Percentiles rank a stretch among this genome's conserved stretches.
Conservation (phyloP, 2,113 vertebrate species). For the Pantherophis guttatus region DNA sequence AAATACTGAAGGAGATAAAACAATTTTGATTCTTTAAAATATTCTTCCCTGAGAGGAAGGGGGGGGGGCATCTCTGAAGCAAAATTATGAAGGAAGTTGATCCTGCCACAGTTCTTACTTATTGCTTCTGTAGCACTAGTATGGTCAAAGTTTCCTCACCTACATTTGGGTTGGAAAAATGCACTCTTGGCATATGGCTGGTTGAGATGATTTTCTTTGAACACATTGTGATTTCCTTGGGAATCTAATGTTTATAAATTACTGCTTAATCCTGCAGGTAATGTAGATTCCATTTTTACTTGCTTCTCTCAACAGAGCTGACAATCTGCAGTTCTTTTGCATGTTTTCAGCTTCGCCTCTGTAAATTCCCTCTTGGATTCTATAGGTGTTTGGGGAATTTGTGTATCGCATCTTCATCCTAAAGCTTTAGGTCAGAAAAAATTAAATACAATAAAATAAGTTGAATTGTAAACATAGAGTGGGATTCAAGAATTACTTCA, state of each 20-base stretch:
- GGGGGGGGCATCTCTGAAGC: not conserved
- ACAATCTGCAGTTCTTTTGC: not conserved
- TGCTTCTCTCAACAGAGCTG: not conserved
- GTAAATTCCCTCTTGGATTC: not conserved
- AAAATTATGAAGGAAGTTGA: slow-evolving; percentile 40
- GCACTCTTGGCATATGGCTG: not conserved
- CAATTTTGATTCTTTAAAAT: slow-evolving; percentile 17
- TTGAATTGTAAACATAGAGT: not conserved
- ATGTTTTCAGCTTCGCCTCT: not conserved
- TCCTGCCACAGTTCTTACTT: slow-evolving; percentile 62
- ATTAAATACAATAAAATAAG: not conserved
- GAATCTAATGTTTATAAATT: not conserved
- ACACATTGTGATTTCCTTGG: not conserved
- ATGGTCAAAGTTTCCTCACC: slow-evolving; percentile 62
- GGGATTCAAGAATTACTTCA: not conserved
- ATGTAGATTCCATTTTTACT: not conserved
- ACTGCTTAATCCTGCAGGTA: not conserved
- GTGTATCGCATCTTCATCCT: not conserved
- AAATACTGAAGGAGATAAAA: not conserved
- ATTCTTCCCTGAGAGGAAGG: slow-evolving; percentile 37
- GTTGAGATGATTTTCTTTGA: not conserved
- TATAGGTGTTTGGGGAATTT: not conserved
- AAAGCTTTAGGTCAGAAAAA: not conserved
- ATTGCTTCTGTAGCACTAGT: slow-evolving; percentile 49
- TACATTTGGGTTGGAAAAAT: slow-evolving; percentile 27